Evolutionary conservation across 2,888 invertebrate genomes (phyloP), one percentile per base, ranked within the genome.

Genomic region (Drosophila meridiana): DNA sequence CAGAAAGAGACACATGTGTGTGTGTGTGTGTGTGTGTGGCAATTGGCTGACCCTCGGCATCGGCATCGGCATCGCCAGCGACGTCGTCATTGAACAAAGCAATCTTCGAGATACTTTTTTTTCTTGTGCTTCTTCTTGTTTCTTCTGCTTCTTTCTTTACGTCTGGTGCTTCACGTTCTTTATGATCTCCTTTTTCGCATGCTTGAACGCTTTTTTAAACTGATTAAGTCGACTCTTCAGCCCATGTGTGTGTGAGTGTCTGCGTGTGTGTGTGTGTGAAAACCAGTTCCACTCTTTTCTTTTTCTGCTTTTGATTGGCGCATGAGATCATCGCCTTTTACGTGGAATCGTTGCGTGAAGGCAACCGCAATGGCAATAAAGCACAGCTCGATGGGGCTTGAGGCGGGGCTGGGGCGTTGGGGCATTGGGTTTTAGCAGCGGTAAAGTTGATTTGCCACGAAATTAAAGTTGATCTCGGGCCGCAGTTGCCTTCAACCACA

Each of bases 291-390:
- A 77, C 64, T 77, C 68, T 75, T 84, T 65, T 72, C 56, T 62
- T 38, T 42, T 59, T 50, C 71, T 72, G 62, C 58, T 81, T 77
- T 79, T 81, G 90, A 82, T 90, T 84, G 83, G 80, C 73, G 83
- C 75, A 90, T 89, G 90, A 90, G 90, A 89, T 89, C 89, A 89
- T 89, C 89, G 90, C 78, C 89, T 89, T 82, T 80, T 87, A 84
- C 79, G 85, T 78, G 81, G 86, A 85, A 89, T 73, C 80, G 82
- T 86, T 87, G 84, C 89, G 89, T 87, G 82, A 90, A 85, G 76
- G 88, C 84, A 80, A 69, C 66, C 43, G 20, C 70, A 61, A 55
- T 32, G 50, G 45, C 70, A 69, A 61, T 70, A 68, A 77, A 68
- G 56, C 69, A 66, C 40, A 78, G 42, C 30, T 58, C 43, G 36